phyloP scores from a whole-genome alignment of 1,140 invertebrate genomes.

The Thalassaphorura encarpata region DNA sequence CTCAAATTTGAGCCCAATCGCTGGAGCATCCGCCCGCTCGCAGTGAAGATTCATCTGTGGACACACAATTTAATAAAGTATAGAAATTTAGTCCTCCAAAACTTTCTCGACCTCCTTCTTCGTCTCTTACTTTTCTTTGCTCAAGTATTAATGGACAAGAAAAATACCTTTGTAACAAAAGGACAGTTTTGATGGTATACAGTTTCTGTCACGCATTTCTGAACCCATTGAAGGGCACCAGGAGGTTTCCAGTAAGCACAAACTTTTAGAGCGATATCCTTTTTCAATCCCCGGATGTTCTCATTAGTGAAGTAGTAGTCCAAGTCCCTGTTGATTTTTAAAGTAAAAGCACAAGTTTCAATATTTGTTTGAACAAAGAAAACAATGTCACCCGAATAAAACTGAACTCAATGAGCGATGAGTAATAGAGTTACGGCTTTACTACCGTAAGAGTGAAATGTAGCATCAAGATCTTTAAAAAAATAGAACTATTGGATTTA shows the following conservation, averaged over 20 bases:
- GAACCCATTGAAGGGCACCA: conserved; percentile 11
- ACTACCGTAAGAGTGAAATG: too few relatives aligned
- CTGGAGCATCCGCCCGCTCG: conserved; percentile 1
- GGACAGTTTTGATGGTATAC: conserved; percentile 9
- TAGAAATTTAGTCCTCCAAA: too few relatives aligned
- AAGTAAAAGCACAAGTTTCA: neutral
- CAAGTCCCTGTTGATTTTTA: neutral
- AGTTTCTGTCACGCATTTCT: conserved; percentile 11
- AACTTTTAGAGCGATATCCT: conserved; percentile 6
- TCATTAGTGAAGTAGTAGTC: conserved; percentile 4
- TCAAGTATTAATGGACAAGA: neutral
- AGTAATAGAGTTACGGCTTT: too few relatives aligned
- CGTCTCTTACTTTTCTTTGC: too few relatives aligned
- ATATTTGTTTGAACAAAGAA: too few relatives aligned
- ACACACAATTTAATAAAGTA: neutral
- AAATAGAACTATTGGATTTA: too few relatives aligned
- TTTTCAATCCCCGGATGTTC: conserved; percentile 1
- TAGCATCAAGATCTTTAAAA: too few relatives aligned
- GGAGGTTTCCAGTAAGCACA: conserved; percentile 10
- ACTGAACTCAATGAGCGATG: too few relatives aligned
- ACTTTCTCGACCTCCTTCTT: too few relatives aligned
- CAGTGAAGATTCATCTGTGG: conserved; percentile 5
- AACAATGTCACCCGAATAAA: too few relatives aligned
- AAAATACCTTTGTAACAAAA: conserved; percentile 4
- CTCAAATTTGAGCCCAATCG: conserved; percentile 4